Evolutionary conservation across 2,113 vertebrate genomes (phyloP), one percentile per base, ranked within the genome.

Genomic region (Amblyornis subalaris): DNA sequence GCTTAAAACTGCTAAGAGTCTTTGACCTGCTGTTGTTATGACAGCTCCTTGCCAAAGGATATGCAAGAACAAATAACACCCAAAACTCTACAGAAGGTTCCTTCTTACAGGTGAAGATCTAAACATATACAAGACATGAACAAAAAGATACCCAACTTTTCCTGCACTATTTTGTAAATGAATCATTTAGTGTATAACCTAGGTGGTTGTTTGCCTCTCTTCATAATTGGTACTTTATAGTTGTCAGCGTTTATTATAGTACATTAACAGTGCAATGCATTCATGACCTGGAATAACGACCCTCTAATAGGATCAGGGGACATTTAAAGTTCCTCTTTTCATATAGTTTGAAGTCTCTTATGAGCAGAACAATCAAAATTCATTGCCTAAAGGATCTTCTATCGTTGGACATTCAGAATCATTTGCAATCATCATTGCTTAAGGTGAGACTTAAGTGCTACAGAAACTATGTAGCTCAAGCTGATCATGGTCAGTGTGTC

Each of bases 341-440:
- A 96, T 95, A 94, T 85, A 94, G 85, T 96, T 98, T 96, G 92
- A 88, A 88, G 94, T 97, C 97, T 97, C 97, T 95, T 92, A 95
- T 85, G 87, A 97, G 78, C 94, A 96, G 94, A 96, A 94, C 95
- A 96, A 97, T 96, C 78, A 97, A 96, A 97, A 96, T 91, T 97
- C 90, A 97, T 95, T 95, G 91, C 95, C 95, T 95, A 64, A 97
- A 97, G 96, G 90, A 95, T 74, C 54, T 85, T 86, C 90, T 83
- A 36, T 62, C 96, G 92, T 93, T 96, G 86, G 92, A 85, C 92
- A 82, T 69, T 87, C 72, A 95, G 66, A 94, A 64, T 95, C 77
- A 96, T 88, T 94, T 80, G 80, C 88, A 88, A 53, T 95, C 94
- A 35, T 85, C 24, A 14, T 47, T 81, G 78, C 88, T 82, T 85